A percentile compares a stretch with the other conserved stretches of the same genome.
phyloP scores from a whole-genome alignment of 35 echinoderm and acorn worm species.

The Apostichopus parvimensis region DNA sequence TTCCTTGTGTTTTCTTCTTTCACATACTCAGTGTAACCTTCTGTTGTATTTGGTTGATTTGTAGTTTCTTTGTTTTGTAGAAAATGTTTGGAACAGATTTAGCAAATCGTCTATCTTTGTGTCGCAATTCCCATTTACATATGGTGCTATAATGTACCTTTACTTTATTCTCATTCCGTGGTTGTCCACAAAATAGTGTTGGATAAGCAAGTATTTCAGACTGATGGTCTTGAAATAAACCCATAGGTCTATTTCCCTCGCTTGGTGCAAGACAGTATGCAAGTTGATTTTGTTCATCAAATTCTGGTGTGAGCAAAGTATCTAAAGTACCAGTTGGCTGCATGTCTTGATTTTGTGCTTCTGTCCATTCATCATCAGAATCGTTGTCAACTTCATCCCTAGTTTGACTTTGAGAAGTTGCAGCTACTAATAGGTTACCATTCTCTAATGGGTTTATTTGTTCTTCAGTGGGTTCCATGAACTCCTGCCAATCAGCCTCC shows the following conservation, averaged over 20 bases:
- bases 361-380: conserved; percentile 59
- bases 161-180: too few species aligned
- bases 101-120: conserved; percentile 59
- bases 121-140: conserved; percentile 4
- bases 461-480: not conserved
- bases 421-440: not conserved
- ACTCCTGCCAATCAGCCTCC: conserved; percentile 31
- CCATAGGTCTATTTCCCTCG: conserved; percentile 54
- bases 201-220: conserved; percentile 57
- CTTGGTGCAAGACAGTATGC: conserved; percentile 49
- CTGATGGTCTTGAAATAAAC: conserved; percentile 56
- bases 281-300: not conserved
- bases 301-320: conserved; percentile 46
- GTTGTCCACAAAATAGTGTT: conserved; percentile 57
- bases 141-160: conserved; percentile 24
- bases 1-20: conserved; percentile 28
- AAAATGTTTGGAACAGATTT: conserved; percentile 57
- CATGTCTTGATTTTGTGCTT: conserved; percentile 20
- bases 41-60: conserved; percentile 49
- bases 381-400: not conserved
- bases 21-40: conserved; percentile 14
- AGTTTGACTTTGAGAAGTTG: not conserved
- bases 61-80: conserved; percentile 30
- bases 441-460: not conserved
- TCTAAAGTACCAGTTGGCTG: conserved; percentile 43